Conservation (phyloP, 1,140 invertebrate species). For the Teleogryllus occipitalis region DNA sequence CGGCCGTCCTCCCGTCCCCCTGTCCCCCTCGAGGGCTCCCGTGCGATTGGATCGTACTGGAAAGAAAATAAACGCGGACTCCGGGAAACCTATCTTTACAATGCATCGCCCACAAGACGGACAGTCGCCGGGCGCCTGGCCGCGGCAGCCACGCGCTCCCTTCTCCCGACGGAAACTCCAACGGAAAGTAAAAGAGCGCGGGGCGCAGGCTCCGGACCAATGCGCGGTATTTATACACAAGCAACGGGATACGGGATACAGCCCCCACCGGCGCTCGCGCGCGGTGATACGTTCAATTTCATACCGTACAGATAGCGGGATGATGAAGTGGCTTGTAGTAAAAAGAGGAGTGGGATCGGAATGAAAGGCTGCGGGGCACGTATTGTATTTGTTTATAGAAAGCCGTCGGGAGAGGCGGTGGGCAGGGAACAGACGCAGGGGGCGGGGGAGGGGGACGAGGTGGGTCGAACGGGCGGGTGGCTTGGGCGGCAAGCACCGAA, state of each 20-base stretch:
- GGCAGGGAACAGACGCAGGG: too few species aligned
- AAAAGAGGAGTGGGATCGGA: not conserved
- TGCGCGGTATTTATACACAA: not conserved
- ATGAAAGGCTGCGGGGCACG: not conserved
- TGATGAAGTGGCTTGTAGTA: not conserved
- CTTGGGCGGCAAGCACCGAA: too few species aligned
- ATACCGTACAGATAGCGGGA: not conserved
- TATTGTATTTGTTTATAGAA: slow-evolving; percentile 1
- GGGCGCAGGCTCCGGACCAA: too few species aligned
- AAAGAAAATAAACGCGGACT: not conserved
- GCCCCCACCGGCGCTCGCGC: not conserved
- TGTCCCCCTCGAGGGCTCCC: not conserved
- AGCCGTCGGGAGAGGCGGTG: not conserved
- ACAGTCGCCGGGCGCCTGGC: too few species aligned
- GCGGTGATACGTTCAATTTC: not conserved
- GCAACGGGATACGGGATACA: not conserved
- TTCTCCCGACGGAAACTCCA: too few species aligned
- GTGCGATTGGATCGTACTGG: not conserved
- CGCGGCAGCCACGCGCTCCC: too few species aligned
- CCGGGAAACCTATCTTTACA: not conserved
- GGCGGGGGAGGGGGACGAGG: too few species aligned
- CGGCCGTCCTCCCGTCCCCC: too few species aligned
- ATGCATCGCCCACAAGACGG: not conserved
- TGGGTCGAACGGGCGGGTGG: too few species aligned
- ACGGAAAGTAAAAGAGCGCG: too few species aligned